Base-by-base conservation (phyloP, 2,113 vertebrate species). In the Takifugu bimaculatus region DNA sequence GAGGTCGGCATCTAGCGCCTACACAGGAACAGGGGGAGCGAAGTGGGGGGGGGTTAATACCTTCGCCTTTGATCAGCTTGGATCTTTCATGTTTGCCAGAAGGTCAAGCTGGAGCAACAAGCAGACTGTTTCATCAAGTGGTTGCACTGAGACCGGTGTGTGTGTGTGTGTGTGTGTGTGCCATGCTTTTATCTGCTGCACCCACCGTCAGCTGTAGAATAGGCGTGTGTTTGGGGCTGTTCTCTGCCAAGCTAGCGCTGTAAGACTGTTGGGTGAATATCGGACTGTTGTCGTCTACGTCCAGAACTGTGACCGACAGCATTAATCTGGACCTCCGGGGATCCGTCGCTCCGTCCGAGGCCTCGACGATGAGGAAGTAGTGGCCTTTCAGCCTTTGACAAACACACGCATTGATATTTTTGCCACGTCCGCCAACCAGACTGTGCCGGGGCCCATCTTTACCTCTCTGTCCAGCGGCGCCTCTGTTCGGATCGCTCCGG, bases 271-370 rank as follows among this genome's bases (percentile, higher is more conserved):
- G 95, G 29, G 88, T 92, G 64, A 99, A 99, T 15, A 93, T 81
- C 0, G 97, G 97, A 61, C 94, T 97, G 72, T 99, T 99, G 85
- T 99, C 97, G 14, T 99, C 94, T 0, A 99, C 92, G 10, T 99
- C 97, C 80, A 95, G 83, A 48, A 99, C 93, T 3, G 86, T 92
- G 80, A 99, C 73, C 0, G 86, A 88, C 57, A 99, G 59, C 0
- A 90, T 93, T 2, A 95, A 26, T 0, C 91, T 88, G 50, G 95
- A 88, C 25, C 88, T 90, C 1, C 96, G 93, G 0, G 95, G 94
- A 68, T 98, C 93, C 1, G 74, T 80, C 0, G 93, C 96, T 5
- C 94, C 92, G 1, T 99, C 97, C 0, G 90, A 93, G 1, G 95
- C 97, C 87, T 96, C 93, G 5, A 98, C 93, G 0, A 87, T 70